These are phyloP conservation scores for Burhinus bistriatus DNA, from an alignment of 2,113 vertebrate genomes.

Conservation along the genomic window DNA sequence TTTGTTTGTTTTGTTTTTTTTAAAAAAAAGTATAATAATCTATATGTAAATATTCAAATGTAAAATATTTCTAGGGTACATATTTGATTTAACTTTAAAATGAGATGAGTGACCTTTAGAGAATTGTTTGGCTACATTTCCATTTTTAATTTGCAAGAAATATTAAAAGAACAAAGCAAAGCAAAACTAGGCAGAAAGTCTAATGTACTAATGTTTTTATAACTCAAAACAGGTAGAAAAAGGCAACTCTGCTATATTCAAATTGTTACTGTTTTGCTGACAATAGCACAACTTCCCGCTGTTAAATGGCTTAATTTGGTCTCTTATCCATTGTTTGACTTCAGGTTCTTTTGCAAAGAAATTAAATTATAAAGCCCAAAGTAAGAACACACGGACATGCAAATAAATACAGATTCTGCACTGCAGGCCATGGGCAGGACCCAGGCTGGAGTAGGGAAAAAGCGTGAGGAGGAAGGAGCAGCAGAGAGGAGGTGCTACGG, in stretches of 20 bases:
- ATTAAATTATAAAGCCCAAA: not conserved
- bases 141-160: not conserved
- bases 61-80: not conserved
- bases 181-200: not conserved
- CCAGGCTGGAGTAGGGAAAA: not conserved
- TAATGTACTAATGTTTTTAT: not conserved
- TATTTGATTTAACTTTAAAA: not conserved
- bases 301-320: not conserved
- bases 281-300: not conserved
- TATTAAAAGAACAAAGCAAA: not conserved
- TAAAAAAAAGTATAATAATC: not conserved
- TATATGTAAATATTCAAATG: not conserved
- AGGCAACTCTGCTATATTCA: not conserved
- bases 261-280: not conserved
- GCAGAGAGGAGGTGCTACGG: not conserved
- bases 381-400: not conserved
- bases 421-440: not conserved
- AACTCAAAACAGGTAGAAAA: not conserved
- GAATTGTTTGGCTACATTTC: not conserved
- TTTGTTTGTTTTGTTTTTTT: not conserved
- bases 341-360: not conserved
- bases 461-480: not conserved
- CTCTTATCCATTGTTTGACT: not conserved
- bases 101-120: not conserved
- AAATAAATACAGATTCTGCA: not conserved